These are phyloP conservation scores for Eumeta japonica DNA, from an alignment of 1,140 invertebrate species.

Conservation along the genomic window DNA sequence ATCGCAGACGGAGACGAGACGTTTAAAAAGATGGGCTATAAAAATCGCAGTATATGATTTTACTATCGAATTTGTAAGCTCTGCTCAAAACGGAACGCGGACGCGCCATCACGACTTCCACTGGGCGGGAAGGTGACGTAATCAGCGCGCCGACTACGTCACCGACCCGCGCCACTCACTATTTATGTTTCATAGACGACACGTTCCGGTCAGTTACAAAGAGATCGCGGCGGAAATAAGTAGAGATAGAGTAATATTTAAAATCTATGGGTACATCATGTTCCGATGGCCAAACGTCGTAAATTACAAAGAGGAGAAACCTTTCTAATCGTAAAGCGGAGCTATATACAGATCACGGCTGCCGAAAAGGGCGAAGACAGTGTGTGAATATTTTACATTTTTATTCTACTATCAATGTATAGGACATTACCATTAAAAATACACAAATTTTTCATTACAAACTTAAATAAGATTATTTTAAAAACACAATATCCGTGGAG, in stretches of 20 bases:
- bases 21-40: conserved; percentile 17
- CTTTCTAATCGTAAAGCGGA: background rate
- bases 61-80: conserved; percentile 15
- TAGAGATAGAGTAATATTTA: background rate
- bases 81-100: conserved; percentile 12
- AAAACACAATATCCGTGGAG: conserved; percentile 29
- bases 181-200: conserved; percentile 2
- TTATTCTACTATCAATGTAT: too few species aligned
- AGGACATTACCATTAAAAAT: too few species aligned
- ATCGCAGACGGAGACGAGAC: conserved; percentile 13
- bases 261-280: background rate
- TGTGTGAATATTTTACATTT: too few species aligned
- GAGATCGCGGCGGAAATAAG: background rate
- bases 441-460: too few species aligned
- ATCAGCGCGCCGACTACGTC: too few species aligned
- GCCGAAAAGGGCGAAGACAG: too few species aligned
- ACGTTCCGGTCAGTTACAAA: background rate
- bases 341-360: background rate
- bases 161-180: too few species aligned
- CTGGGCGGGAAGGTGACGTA: conserved; percentile 5
- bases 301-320: background rate
- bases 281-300: background rate
- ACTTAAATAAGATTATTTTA: too few species aligned
- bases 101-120: conserved; percentile 15
- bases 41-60: conserved; percentile 16